These are phyloP conservation scores for Pteronura brasiliensis DNA, from an alignment of 2,113 vertebrate genomes.

Conservation along the genomic window DNA sequence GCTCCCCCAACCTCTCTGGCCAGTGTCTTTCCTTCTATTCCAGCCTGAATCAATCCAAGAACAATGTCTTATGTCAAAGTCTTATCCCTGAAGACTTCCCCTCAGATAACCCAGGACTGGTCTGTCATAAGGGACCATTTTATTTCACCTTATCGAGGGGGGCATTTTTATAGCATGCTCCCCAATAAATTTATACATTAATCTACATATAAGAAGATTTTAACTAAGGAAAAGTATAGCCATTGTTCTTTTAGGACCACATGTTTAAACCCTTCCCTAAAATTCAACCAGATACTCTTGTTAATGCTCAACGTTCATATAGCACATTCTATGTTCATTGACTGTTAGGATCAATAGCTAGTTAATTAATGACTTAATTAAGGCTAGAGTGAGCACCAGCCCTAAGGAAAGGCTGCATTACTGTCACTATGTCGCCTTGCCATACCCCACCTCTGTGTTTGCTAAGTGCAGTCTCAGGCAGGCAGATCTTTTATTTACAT, in stretches of 20 bases:
- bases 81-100: background rate
- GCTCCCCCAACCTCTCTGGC: background rate
- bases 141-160: background rate
- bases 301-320: background rate
- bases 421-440: background rate
- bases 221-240: background rate
- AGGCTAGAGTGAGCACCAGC: background rate
- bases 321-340: background rate
- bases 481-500: background rate
- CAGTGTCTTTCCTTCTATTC: background rate
- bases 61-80: background rate
- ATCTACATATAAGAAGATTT: background rate
- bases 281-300: background rate
- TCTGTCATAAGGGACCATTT: background rate
- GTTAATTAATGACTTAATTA: constrained; percentile 58
- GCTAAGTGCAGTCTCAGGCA: background rate
- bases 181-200: background rate
- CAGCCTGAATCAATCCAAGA: background rate
- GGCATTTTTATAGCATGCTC: background rate
- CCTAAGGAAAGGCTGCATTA: background rate
- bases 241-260: background rate
- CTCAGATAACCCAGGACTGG: background rate
- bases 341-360: constrained; percentile 37
- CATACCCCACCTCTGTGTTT: background rate
- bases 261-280: background rate